Base-by-base conservation (phyloP, 2,888 invertebrate genomes). In the Dolomedes plantarius region DNA sequence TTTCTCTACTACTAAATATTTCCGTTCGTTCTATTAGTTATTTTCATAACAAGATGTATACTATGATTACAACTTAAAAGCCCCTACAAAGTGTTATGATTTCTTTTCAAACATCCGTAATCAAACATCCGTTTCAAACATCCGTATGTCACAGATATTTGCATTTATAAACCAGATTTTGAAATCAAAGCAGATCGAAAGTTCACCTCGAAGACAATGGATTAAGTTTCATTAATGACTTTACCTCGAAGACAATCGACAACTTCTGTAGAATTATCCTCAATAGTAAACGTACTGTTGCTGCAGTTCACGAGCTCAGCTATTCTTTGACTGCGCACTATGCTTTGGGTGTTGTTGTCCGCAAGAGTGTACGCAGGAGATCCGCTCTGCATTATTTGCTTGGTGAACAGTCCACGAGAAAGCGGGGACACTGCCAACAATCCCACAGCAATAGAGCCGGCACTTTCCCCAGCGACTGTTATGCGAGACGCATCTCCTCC, bases 311-410 rank as follows among this genome's bases (percentile, higher is more conserved):
- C 11, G 2, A 50, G 31, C 32, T 68, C 67, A 7, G 76, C 76
- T 7, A 76, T 7, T 27, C 11, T 46, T 31, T 76, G 76, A 31
- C 76, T 76, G 16, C 67, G 46, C 13, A 19, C 7, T 41, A 31
- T 6, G 32, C 46, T 76, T 16, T n/a, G 3, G 1, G 41, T 36
- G 6, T 1, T 72, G 50, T 65, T 67, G 29, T 31, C 50, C 0
- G 23, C 16, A 2, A 9, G 16, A 2, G 2, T 11, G n/a, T 31
- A 50, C 0, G 50, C 13, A 0, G 81, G 81, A n/a, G 81, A 74
- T 56, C 87, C 87, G 23, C 83, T 78, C 32, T 87, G 41, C 65
- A 87, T 46, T 11, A 87, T 79, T 11, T 72, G 78, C 23, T 83
- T 36, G 13, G 46, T 62, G 62, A 41, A 87, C 32, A 87, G 78